Evolutionary conservation across 2,888 invertebrate species (phyloP).

Genomic region (Aplocera efformata): DNA sequence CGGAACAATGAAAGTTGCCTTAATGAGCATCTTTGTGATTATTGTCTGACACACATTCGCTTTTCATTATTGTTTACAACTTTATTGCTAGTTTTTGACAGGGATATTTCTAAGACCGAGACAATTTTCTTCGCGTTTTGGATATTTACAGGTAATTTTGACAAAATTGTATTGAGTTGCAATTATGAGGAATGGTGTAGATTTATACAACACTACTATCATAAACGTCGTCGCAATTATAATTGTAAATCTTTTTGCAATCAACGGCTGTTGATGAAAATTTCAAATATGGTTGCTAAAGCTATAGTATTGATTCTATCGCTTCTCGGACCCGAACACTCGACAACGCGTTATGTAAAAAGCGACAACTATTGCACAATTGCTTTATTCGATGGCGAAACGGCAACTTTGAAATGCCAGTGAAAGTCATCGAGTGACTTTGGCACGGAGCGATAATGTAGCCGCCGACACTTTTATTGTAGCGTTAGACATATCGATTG

Average conservation of each 20-base stretch:
- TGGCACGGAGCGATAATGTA: constrained; percentile 54
- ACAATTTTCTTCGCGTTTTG: background rate
- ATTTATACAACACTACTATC: no score
- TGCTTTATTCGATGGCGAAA: constrained; percentile 75
- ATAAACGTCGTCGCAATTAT: no score
- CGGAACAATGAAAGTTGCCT: constrained; percentile 69
- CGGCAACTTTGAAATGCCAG: constrained; percentile 71
- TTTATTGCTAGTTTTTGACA: constrained; percentile 2
- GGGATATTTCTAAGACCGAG: background rate
- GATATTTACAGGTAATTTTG: no score
- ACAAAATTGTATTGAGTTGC: no score
- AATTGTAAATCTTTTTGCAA: background rate
- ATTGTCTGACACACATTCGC: constrained; percentile 37
- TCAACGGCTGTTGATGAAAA: constrained; percentile 13
- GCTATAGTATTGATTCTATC: constrained; percentile 33
- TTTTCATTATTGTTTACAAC: constrained; percentile 23
- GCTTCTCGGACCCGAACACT: constrained; percentile 29
- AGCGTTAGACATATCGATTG: constrained; percentile 16
- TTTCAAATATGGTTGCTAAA: constrained; percentile 18
- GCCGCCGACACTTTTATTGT: constrained; percentile 30
- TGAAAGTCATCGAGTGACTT: constrained; percentile 76
- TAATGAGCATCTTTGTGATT: constrained; percentile 45
- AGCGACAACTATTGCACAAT: constrained; percentile 77
- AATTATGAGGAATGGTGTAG: no score
- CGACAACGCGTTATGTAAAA: constrained; percentile 67